phyloP scores from a whole-genome alignment of 2,888 invertebrate genomes.

The Hydrotaea cyrtoneurina region DNA sequence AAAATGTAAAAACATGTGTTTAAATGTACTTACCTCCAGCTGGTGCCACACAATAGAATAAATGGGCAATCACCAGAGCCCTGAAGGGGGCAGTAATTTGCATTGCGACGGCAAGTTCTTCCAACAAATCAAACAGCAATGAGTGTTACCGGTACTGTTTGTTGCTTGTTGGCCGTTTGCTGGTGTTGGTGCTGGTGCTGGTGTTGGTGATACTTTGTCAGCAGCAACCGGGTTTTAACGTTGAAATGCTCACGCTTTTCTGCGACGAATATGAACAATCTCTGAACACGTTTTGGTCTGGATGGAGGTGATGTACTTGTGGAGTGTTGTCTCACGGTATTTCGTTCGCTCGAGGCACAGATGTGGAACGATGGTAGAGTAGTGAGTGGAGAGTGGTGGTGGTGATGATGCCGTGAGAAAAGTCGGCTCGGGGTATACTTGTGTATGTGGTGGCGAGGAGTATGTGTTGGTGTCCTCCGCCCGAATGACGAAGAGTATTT shows the following conservation, averaged over 20 bases:
- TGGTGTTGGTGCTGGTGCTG: too few species aligned
- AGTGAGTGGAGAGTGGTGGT: not conserved
- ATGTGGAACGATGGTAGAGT: not conserved
- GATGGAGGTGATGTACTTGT: conserved; percentile 25
- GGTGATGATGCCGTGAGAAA: not conserved
- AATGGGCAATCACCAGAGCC: conserved; percentile 80
- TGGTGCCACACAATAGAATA: conserved; percentile 79
- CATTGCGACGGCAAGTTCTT: conserved; percentile 76
- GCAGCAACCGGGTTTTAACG: not conserved
- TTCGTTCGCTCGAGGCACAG: not conserved
- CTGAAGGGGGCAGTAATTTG: conserved; percentile 79
- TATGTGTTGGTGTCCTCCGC: not conserved
- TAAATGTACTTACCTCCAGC: conserved; percentile 79
- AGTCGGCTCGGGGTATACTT: conserved; percentile 22
- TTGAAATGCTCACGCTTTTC: conserved; percentile 40
- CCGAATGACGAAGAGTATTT: conserved; percentile 5
- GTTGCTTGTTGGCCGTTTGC: not conserved
- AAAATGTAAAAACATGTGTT: conserved; percentile 41
- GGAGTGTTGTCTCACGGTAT: not conserved
- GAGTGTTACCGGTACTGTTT: not conserved
- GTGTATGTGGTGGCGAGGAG: not conserved
- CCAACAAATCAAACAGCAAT: conserved; percentile 55
- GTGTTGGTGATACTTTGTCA: conserved; percentile 16
- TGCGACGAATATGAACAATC: conserved; percentile 51
- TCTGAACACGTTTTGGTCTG: conserved; percentile 66